Conservation (phyloP, 2,888 invertebrate genomes). For the Drosophila buzzatii region DNA sequence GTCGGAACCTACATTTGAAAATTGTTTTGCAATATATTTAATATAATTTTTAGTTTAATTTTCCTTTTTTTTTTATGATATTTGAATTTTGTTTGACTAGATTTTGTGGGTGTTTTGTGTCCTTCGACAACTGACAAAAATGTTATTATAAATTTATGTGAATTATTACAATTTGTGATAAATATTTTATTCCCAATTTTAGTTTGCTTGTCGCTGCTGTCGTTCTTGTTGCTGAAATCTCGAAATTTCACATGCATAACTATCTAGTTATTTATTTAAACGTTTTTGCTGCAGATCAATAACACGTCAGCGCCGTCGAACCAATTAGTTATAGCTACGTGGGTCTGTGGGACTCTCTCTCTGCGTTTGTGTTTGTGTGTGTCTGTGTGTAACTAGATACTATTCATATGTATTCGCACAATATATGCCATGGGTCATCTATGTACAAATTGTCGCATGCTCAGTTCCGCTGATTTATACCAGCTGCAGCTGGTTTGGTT, state of each 20-base stretch:
- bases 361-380: slow-evolving; percentile 5
- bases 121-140: slow-evolving; percentile 31
- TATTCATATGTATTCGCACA: slow-evolving; percentile 31
- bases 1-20: slow-evolving; percentile 46
- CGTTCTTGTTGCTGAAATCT: slow-evolving; percentile 38
- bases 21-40: slow-evolving; percentile 41
- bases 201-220: not conserved
- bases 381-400: slow-evolving; percentile 25
- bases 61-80: slow-evolving; percentile 3
- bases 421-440: slow-evolving; percentile 27
- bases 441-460: slow-evolving; percentile 67
- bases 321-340: slow-evolving; percentile 47
- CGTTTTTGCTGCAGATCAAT: slow-evolving; percentile 40
- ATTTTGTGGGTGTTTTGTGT: slow-evolving; percentile 49
- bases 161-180: slow-evolving; percentile 54
- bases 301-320: slow-evolving; percentile 46
- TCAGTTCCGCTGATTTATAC: slow-evolving; percentile 63
- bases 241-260: slow-evolving; percentile 42
- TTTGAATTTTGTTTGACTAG: slow-evolving; percentile 37
- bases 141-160: slow-evolving; percentile 62
- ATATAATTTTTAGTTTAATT: not conserved
- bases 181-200: slow-evolving; percentile 19
- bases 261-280: slow-evolving; percentile 49
- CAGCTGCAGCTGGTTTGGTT: slow-evolving; percentile 50
- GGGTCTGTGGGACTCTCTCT: slow-evolving; percentile 12